Base-by-base conservation (phyloP, 2,888 invertebrate genomes). In the Noctua janthina region DNA sequence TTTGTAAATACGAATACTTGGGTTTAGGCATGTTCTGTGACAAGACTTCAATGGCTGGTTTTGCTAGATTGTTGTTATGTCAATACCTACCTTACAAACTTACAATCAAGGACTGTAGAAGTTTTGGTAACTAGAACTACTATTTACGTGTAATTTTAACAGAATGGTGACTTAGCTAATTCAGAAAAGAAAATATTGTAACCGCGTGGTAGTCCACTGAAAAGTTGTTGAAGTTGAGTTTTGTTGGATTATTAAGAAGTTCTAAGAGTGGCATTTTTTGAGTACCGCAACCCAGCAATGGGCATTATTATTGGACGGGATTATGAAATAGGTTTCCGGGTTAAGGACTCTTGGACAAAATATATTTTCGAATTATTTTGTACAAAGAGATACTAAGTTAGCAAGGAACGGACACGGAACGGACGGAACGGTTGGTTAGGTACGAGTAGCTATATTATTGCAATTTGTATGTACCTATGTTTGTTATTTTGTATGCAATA, bases 1-100 rank as follows among this genome's bases (percentile, higher is more conserved):
- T 49, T 17, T 73, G 73, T 64, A n/a, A 62, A 72, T 66, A 66
- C 10, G 11, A 59, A 75, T 43, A 29, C 43, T 62, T 29, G 39
- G 5, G 11, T 10, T 43, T 29, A 15, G 8, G 8, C 29, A 46
- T 59, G 68, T 71, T 76, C 71, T 29, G 0, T 29, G 62, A 78
- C 15, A 66, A 15, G 15, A 10, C 13, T 39, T 8, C 54, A 46
- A 56, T 15, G 56, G 39, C 13, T 46, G 13, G 51, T 39, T 46
- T 74, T 29, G 6, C 35, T 64, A 20, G 64, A 35, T 64, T 64
- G 20, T 17, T 17, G 62, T 35, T 64, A 62, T 62, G 62, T 64
- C 62, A 62, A 59, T 29, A 62, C 1, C 1, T 62, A 29, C 35
- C 2, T 35, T 20, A 20, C 1, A 64, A 35, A 35, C 29, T 64